Evolutionary conservation across 1,140 invertebrate genomes (phyloP).

Genomic region (Scylla paramamosain): DNA sequence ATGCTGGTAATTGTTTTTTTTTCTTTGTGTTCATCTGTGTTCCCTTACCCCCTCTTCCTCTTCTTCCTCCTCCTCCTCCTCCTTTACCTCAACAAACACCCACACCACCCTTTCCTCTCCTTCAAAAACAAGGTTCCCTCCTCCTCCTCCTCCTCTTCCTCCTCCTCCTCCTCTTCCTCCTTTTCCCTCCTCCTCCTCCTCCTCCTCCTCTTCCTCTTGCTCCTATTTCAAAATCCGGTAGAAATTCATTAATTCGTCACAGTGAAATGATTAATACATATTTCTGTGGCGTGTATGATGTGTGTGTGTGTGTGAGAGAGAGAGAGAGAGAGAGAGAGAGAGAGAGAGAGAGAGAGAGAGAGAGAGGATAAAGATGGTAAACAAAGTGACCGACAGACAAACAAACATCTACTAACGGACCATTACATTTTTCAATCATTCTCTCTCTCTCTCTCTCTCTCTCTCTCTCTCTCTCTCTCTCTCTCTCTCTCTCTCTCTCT

Average conservation of each 20-base stretch:
- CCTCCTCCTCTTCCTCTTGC: neutral
- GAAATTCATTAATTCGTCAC: no score
- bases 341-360: no score
- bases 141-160: neutral
- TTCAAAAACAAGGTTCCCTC: neutral
- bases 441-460: neutral
- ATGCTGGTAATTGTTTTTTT: neutral
- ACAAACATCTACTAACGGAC: no score
- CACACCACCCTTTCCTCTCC: neutral
- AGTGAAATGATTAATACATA: no score
- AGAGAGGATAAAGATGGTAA: no score
- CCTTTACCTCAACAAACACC: neutral
- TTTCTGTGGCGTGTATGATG: no score
- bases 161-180: neutral
- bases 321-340: no score
- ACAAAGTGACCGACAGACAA: no score
- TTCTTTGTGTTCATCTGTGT: neutral
- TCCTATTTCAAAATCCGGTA: neutral
- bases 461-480: no score
- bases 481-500: neutral
- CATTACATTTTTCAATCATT: neutral
- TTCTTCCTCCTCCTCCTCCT: neutral
- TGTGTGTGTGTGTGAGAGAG: no score
- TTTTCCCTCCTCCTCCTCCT: neutral
- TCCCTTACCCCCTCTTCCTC: neutral